Evolutionary conservation across 2,113 vertebrate species (phyloP), one percentile per base, ranked within the genome.

Genomic region (Callocephalon fimbriatum): DNA sequence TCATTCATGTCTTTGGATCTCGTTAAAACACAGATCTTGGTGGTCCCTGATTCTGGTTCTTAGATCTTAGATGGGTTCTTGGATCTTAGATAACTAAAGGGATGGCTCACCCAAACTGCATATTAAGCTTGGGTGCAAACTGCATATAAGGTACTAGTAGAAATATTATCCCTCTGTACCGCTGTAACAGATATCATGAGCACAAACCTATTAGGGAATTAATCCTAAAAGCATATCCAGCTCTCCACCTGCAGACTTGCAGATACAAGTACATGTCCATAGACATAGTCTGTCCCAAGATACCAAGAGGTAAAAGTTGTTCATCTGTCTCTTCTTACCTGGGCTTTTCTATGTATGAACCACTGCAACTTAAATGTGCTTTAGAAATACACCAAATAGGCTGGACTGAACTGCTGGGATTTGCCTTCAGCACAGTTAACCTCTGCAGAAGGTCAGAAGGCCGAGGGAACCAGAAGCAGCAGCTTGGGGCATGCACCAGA

Each of bases 1-100:
- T 29, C 5, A 0, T 15, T 48, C 1, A 0, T n/a, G 18, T 9
- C 53, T 37, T n/a, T 42, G 31, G 25, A 48, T 9, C 59, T 48
- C 66, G 42, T 48, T 38, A 62, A 35, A 68, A 79, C 12, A n/a
- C 6, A 37, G 25, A 44, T 12, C 35, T 6, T 14, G 17, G 32
- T 19, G 40, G 18, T 25, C 47, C 61, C 74, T 14, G 40, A 31
- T 50, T 56, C n/a, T 35, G 27, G 32, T 50, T 38, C 74, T 56
- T 38, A 68, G 13, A 40, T 65, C 56, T 58, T 15, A 50, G 48
- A 50, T 15, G 56, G 20, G n/a, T 22, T 58, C 32, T 58, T 15
- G 20, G 32, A n/a, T 58, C 65, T 51, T 8, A 58, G 66, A n/a
- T 1, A 7, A 31, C 54, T 54, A 38, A 25, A 42, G 32, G 42